These are phyloP conservation scores for Artibeus lituratus DNA, from an alignment of 2,797 vertebrate genomes.

Conservation along the genomic window DNA sequence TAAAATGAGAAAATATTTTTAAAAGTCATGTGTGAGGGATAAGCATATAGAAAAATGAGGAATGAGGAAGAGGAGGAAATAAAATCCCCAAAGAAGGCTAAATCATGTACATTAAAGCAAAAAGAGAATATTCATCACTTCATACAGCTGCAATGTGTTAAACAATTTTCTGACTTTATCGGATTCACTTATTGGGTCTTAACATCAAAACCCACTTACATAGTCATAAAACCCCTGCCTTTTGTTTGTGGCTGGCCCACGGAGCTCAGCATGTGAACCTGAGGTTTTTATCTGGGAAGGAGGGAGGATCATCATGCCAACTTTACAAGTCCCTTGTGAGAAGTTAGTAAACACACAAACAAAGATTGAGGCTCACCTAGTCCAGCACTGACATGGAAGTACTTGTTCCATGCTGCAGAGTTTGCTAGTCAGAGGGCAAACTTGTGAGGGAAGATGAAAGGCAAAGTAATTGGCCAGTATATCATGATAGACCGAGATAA, in stretches of 20 bases:
- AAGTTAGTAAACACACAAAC: background rate
- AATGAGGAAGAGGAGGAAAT: background rate
- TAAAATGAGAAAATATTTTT: background rate
- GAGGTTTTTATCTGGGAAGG: background rate
- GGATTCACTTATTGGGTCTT: background rate
- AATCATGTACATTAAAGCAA: background rate
- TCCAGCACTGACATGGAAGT: background rate
- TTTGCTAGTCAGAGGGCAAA: background rate
- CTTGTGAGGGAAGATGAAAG: background rate
- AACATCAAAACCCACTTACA: background rate
- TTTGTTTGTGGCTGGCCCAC: background rate
- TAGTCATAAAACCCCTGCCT: background rate
- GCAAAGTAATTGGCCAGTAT: background rate
- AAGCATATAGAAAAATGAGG: background rate
- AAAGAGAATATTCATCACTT: background rate
- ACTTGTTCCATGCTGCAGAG: background rate
- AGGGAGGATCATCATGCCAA: background rate
- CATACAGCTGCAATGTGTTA: background rate
- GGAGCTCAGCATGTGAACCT: background rate
- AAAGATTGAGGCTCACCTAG: background rate
- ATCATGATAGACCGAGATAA: background rate
- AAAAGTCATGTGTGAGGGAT: background rate
- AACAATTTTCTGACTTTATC: background rate
- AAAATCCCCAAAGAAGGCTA: background rate
- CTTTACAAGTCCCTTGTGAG: background rate